phyloP scores from a whole-genome alignment of 1,140 invertebrate species.

The Eupeodes corollae region DNA sequence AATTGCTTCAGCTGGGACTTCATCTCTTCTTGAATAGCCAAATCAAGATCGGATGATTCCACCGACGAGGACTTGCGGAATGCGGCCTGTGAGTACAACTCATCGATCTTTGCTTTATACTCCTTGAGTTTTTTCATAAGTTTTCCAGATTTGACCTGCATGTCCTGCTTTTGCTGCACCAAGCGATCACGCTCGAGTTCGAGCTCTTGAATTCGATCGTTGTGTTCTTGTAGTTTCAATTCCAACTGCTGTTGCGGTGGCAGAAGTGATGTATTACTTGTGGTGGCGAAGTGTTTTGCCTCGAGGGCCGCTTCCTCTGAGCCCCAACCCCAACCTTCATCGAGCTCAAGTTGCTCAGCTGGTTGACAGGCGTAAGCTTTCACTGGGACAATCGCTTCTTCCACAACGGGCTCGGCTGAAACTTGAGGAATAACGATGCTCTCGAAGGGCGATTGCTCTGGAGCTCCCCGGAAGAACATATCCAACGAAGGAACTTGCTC shows the following conservation, averaged over 20 bases:
- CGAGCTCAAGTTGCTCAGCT: not conserved
- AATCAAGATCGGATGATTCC: slow-evolving; percentile 50
- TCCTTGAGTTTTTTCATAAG: slow-evolving; percentile 65
- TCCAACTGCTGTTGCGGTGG: slow-evolving; percentile 13
- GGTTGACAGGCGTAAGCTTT: slow-evolving; percentile 42
- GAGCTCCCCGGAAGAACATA: slow-evolving; percentile 24
- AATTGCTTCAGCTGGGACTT: slow-evolving; percentile 51
- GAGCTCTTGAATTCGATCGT: slow-evolving; percentile 41
- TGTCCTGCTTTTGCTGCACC: slow-evolving; percentile 45
- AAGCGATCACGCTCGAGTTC: slow-evolving; percentile 40
- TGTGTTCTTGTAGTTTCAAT: slow-evolving; percentile 35
- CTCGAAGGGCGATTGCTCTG: slow-evolving; percentile 1
- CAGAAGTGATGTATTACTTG: slow-evolving; percentile 1
- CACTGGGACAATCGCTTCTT: slow-evolving; percentile 41
- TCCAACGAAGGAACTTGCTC: slow-evolving; percentile 16
- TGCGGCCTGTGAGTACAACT: slow-evolving; percentile 39
- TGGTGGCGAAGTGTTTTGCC: slow-evolving; percentile 22
- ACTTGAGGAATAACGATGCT: slow-evolving; percentile 12
- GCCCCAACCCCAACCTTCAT: slow-evolving; percentile 43
- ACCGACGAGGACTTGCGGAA: slow-evolving; percentile 36
- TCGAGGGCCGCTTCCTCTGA: slow-evolving; percentile 39
- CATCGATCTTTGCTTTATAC: slow-evolving; percentile 53
- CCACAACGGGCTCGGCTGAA: slow-evolving; percentile 27
- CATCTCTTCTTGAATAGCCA: slow-evolving; percentile 63
- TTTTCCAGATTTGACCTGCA: slow-evolving; percentile 54